Conservation (phyloP, 2,888 invertebrate species). For the Epirrhoe alternata region DNA sequence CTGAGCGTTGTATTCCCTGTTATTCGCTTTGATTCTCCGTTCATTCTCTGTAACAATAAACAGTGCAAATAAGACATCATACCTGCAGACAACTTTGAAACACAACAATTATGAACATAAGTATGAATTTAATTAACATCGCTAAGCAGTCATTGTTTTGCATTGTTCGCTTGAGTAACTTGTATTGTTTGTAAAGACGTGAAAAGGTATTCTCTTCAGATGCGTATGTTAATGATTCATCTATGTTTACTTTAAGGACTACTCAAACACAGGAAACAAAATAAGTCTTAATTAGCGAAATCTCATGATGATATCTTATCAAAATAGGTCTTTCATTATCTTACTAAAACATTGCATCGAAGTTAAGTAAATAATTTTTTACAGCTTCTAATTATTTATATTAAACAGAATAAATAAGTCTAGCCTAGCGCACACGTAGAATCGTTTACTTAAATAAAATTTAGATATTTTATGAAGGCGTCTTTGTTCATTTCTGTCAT, state of each 20-base stretch:
- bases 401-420: background rate
- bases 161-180: constrained; percentile 28
- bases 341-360: constrained; percentile 8
- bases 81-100: constrained; percentile 28
- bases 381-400: constrained; percentile 2
- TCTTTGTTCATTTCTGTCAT: constrained; percentile 16
- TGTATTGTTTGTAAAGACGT: constrained; percentile 22
- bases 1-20: constrained; percentile 97
- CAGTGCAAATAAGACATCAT: constrained; percentile 44
- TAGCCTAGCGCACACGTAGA: background rate
- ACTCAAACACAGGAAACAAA: constrained; percentile 11
- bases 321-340: constrained; percentile 19
- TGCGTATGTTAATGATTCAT: constrained; percentile 9
- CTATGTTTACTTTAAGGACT: background rate
- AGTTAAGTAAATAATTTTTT: constrained; percentile 18
- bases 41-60: constrained; percentile 94
- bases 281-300: constrained; percentile 11
- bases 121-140: constrained; percentile 42
- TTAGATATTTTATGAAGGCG: background rate
- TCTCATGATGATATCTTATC: constrained; percentile 22
- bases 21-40: constrained; percentile 98
- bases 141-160: constrained; percentile 35
- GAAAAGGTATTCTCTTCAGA: constrained; percentile 12
- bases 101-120: constrained; percentile 29
- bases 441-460: background rate